Conservation (phyloP, 2,797 vertebrate species). For the Coccyzus lansbergi region DNA sequence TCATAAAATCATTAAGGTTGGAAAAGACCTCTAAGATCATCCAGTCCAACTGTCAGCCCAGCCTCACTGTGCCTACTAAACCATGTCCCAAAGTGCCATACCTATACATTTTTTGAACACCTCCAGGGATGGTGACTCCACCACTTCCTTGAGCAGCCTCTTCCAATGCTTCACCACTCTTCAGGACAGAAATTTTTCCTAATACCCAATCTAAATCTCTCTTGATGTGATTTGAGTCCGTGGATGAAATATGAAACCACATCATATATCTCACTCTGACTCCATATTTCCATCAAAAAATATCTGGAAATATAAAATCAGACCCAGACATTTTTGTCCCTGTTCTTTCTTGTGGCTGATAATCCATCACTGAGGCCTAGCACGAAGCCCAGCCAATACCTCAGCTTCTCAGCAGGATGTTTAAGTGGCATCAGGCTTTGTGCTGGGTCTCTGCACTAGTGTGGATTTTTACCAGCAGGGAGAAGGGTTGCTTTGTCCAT, state of each 20-base stretch:
- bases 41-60: no score
- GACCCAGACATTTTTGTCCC: neutral
- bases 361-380: neutral
- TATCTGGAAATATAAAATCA: neutral
- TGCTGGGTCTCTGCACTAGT: neutral
- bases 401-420: conserved; percentile 23
- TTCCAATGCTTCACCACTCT: no score
- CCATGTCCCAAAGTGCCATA: no score
- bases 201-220: no score
- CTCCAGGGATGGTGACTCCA: no score
- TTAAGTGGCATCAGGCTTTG: conserved; percentile 43
- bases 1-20: no score
- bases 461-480: conserved; percentile 18
- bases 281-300: neutral
- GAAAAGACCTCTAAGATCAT: no score
- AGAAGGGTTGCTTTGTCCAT: conserved; percentile 40
- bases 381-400: neutral
- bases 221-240: no score
- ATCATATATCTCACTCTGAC: neutral
- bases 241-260: neutral
- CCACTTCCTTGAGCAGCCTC: no score
- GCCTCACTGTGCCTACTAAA: no score
- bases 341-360: neutral
- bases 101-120: no score
- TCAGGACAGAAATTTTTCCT: no score